Evolutionary conservation across 1,140 invertebrate genomes (phyloP).

Genomic region (Apolygus lucorum): DNA sequence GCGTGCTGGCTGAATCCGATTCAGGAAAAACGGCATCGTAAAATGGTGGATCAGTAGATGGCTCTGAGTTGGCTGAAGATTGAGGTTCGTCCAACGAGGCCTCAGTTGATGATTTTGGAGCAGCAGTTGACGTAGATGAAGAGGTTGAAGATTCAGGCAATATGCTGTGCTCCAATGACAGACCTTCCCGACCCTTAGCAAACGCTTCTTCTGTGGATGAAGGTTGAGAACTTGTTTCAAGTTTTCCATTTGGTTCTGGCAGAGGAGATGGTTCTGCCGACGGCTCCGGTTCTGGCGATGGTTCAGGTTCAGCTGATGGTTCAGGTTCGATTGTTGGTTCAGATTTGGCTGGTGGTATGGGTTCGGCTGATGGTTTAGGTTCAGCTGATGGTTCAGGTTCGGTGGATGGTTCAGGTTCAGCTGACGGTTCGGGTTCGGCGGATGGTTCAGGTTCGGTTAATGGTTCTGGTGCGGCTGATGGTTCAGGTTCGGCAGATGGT

Average conservation of each 20-base stretch:
- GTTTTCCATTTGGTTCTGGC: conserved; percentile 31
- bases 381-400: conserved; percentile 30
- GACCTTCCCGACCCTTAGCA: background rate
- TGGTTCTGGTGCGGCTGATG: conserved; percentile 34
- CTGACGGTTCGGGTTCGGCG: conserved; percentile 25
- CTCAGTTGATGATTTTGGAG: conserved; percentile 22
- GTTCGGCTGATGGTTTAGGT: conserved; percentile 22
- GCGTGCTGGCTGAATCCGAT: too few relatives aligned
- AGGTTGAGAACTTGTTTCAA: conserved; percentile 34
- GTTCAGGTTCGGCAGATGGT: conserved; percentile 34
- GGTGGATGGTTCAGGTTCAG: conserved; percentile 29
- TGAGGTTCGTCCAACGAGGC: too few relatives aligned
- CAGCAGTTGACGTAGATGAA: background rate
- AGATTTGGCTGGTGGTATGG: conserved; percentile 32
- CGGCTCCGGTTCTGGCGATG: conserved; percentile 36
- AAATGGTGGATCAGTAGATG: too few relatives aligned
- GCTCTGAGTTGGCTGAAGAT: too few relatives aligned
- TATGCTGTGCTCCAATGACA: background rate
- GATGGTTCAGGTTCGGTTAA: conserved; percentile 29
- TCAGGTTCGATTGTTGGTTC: conserved; percentile 28
- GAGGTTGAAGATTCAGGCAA: background rate
- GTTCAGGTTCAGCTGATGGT: conserved; percentile 37
- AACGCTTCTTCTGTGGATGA: conserved; percentile 15
- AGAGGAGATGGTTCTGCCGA: conserved; percentile 33
- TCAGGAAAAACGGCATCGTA: too few relatives aligned